A percentile compares a stretch with the other conserved stretches of the same genome.
These are phyloP conservation scores for Drosophila ochracea DNA, from an alignment of 2,888 invertebrate genomes.

Conservation along the genomic window DNA sequence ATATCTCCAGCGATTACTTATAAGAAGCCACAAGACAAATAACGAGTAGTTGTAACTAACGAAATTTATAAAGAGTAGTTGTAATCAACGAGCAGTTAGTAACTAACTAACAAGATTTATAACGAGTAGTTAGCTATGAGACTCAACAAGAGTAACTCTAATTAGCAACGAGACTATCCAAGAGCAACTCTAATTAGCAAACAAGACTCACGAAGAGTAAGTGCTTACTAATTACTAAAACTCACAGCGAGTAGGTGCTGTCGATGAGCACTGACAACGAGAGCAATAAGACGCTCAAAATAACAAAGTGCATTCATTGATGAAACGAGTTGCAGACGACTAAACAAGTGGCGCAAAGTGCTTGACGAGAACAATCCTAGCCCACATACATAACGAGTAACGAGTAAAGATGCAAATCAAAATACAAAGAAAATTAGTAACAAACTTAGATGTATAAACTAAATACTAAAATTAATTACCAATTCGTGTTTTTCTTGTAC, in stretches of 20 bases:
- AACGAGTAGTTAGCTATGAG: neutral
- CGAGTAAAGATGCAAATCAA: constrained; percentile 28
- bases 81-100: neutral
- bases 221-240: neutral
- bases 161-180: neutral
- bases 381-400: constrained; percentile 28
- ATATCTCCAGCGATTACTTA: neutral
- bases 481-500: constrained; percentile 55
- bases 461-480: constrained; percentile 61
- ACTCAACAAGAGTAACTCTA: neutral
- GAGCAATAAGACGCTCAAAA: neutral
- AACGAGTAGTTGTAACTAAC: neutral
- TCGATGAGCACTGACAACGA: neutral
- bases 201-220: neutral
- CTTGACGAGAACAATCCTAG: constrained; percentile 15
- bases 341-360: constrained; percentile 10
- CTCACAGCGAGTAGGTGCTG: neutral
- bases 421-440: constrained; percentile 58
- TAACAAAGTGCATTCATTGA: neutral
- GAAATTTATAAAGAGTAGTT: neutral
- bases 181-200: neutral
- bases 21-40: neutral
- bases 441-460: constrained; percentile 57
- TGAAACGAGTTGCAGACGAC: neutral
- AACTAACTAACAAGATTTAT: neutral